Percentiles rank a stretch among this genome's conserved stretches.
Conservation (phyloP, 2,113 vertebrate species). For the Pollachius pollachius region DNA sequence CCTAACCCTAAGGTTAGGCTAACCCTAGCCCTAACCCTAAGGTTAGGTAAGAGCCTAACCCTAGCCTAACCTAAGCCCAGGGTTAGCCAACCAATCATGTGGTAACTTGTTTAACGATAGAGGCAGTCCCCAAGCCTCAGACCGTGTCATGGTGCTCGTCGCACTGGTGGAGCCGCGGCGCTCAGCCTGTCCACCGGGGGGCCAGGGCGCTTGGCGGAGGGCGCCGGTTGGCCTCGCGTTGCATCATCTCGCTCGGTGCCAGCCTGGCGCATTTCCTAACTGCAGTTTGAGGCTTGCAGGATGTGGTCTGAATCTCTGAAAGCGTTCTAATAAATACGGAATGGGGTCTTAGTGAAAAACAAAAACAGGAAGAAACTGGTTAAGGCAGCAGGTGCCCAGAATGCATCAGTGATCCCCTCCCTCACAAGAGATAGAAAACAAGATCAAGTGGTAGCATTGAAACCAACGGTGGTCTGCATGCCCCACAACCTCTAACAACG, state of each 20-base stretch:
- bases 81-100: too few species aligned
- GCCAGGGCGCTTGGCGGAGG: conserved; percentile 12
- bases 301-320: conserved; percentile 52
- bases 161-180: conserved; percentile 4
- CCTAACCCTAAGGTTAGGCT: too few species aligned
- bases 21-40: too few species aligned
- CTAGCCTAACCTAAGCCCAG: too few species aligned
- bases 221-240: conserved; percentile 68
- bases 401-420: too few species aligned
- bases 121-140: not conserved
- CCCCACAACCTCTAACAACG: too few species aligned
- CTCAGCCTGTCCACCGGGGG: not conserved
- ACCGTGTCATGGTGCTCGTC: too few species aligned
- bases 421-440: too few species aligned
- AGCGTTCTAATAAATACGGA: conserved; percentile 12
- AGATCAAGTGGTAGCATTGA: too few species aligned
- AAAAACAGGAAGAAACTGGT: conserved; percentile 9
- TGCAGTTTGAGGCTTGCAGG: conserved; percentile 67
- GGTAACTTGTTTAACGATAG: too few species aligned
- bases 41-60: too few species aligned
- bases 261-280: conserved; percentile 76
- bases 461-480: too few species aligned
- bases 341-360: conserved; percentile 8
- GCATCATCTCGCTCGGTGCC: conserved; percentile 74
- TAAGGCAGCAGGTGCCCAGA: not conserved